Base-by-base conservation (phyloP, 1,140 invertebrate genomes). In the Euwallacea similis region DNA sequence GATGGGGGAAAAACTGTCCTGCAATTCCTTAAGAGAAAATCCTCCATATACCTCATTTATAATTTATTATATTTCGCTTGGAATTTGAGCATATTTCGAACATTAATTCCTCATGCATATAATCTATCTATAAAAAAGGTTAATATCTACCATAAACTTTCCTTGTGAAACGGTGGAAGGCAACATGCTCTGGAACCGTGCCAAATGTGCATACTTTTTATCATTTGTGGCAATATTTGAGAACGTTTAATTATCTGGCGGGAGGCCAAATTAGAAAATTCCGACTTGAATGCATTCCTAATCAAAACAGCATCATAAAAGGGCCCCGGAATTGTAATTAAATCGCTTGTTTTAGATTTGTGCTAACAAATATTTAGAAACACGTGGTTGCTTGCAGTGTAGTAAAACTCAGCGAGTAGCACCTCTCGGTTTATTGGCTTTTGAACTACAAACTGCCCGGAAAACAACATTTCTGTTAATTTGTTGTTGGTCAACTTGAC, bases 181-280 rank as follows among this genome's bases (percentile, higher is more conserved):
- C 21, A 33, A 33, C 21, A 33, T 33, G 21, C 21, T 33, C 21
- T 33, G 21, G 21, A 33, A 33, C 21, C 21, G 21, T 33, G 21
- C 21, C 21, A 59, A 63, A 64, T 59, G 73, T 59, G 72, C 60
- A 42, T 55, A 76, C 76, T 77, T 77, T 74, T 75, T 77, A 76
- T 76, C 74, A 76, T 75, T 74, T 67, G 74, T 66, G 54, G 75
- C 74, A 78, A 78, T 78, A 78, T 75, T 76, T 74, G 55, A 73
- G 74, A 77, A 75, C 74, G 59, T 76, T 76, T 76, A 78, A 78
- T 78, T 76, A 75, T 74, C 71, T 78, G 76, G 75, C 74, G 59
- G 6, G 0, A 9, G 13, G 71, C 77, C 75, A 78, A 78, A 77
- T 76, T 76, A 71, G 75, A 67, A 69, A 72, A 76, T 76, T 76